Evolutionary conservation across 2,888 invertebrate genomes (phyloP).

Genomic region (Diarsia dahlii): DNA sequence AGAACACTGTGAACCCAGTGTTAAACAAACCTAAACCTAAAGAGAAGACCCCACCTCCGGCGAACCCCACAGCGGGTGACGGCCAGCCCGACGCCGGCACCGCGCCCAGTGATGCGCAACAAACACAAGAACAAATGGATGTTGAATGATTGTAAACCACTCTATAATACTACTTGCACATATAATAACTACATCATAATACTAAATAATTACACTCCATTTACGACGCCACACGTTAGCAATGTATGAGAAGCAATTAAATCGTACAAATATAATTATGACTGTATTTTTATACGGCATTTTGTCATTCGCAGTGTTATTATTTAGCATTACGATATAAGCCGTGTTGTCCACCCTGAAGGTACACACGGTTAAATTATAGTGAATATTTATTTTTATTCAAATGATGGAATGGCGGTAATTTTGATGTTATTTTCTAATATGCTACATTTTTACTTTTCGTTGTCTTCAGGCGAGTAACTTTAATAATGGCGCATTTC

Average conservation of each 20-base stretch:
- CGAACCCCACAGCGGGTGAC: conserved; percentile 77
- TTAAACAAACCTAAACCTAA: conserved; percentile 98
- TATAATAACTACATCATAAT: conserved; percentile 63
- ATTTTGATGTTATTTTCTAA: conserved; percentile 69
- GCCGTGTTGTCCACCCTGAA: conserved; percentile 62
- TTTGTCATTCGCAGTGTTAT: conserved; percentile 51
- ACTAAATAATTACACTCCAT: conserved; percentile 72
- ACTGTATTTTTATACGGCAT: conserved; percentile 38
- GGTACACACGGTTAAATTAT: conserved; percentile 74
- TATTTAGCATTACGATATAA: conserved; percentile 70
- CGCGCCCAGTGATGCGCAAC: conserved; percentile 65
- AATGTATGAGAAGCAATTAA: conserved; percentile 17
- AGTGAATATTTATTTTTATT: conserved; percentile 81
- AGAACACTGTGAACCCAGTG: conserved; percentile 92
- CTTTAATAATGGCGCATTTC: conserved; percentile 61
- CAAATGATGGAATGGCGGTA: conserved; percentile 70
- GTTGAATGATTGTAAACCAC: conserved; percentile 80
- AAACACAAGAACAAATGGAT: conserved; percentile 85
- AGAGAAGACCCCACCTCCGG: conserved; percentile 89
- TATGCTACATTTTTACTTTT: conserved; percentile 62
- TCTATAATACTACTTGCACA: conserved; percentile 57
- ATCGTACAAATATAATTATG: not conserved
- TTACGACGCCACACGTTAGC: conserved; percentile 27
- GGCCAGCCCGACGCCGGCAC: conserved; percentile 72
- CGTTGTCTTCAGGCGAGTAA: conserved; percentile 59